Evolutionary conservation across 2,797 vertebrate genomes (phyloP), one percentile per base, ranked within the genome.

Genomic region (Bufotes viridis): DNA sequence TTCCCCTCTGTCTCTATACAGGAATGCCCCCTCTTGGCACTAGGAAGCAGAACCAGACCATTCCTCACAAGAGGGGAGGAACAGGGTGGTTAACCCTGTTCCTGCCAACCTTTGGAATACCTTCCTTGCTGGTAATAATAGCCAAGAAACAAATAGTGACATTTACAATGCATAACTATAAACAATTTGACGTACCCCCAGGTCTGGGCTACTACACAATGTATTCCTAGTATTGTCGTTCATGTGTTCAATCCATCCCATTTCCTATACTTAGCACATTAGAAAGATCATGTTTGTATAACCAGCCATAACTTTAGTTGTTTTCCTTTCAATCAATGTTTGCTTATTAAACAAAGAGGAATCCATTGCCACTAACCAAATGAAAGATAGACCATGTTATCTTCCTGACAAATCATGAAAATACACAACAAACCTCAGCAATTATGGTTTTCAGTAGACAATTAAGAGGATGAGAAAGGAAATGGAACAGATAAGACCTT

Each of bases 321-420:
- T 26, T 69, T 3, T 15, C 49, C 63, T 53, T 82, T 65, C 20
- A 24, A 53, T 26, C 42, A 55, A 82, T 65, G 69, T 53, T 82
- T 82, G 14, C 61, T 65, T 82, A 67, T 69, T 69, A 53, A 69
- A 69, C 81, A 82, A 82, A 53, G 53, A 82, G 55, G 14, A 82
- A 82, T 69, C 81, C 49, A 53, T 69, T 53, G 81, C 63, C 69
- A 49, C 60, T 63, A 82, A 82, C 22, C 42, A 82, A 69, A 82
- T 67, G 58, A 63, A 49, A n/a, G n/a, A 69, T 53, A 82, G n/a
- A 51, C 42, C 17, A 9, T 42, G 24, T 82, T 82, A 82, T 82
- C 81, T 69, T n/a, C 81, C 49, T 26, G 42, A 63, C 8, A n/a
- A 8, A 82, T 82, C 81, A 55, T 18, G 69, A 53, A 82, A 82